Conservation (phyloP, 2,113 vertebrate species). For the Tinamus guttatus region DNA sequence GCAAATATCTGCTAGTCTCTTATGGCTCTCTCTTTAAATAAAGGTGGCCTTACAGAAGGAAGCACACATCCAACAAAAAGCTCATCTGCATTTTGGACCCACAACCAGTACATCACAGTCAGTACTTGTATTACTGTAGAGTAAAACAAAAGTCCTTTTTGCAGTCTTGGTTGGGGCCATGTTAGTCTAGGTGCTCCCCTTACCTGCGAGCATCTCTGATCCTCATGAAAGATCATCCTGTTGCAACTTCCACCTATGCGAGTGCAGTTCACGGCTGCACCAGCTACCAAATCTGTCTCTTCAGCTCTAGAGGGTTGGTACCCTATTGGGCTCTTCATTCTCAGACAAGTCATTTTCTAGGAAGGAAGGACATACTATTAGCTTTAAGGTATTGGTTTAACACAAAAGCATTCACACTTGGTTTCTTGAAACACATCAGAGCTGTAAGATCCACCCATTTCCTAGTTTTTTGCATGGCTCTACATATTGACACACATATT, state of each 20-base stretch:
- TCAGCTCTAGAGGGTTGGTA: not conserved
- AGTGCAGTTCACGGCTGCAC: not conserved
- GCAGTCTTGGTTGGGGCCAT: not conserved
- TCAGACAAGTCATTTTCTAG: not conserved
- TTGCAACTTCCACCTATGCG: rapidly evolving
- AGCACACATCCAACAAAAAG: not conserved
- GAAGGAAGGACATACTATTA: not conserved
- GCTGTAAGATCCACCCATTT: not conserved
- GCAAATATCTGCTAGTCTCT: not conserved
- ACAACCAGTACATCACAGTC: not conserved
- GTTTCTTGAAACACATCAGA: not conserved
- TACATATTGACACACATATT: not conserved
- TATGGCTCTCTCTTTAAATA: not conserved
- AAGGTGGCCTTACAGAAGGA: not conserved
- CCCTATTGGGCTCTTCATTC: not conserved
- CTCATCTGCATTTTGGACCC: not conserved
- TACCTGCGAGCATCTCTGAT: not conserved
- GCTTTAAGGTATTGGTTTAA: not conserved
- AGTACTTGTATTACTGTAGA: not conserved
- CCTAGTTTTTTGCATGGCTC: not conserved
- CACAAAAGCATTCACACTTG: not conserved
- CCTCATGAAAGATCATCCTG: not conserved
- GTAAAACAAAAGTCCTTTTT: not conserved
- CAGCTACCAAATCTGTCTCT: not conserved
- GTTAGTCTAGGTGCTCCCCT: not conserved